phyloP scores from a whole-genome alignment of 1,140 invertebrate species.

The Cataglyphis hispanica region DNA sequence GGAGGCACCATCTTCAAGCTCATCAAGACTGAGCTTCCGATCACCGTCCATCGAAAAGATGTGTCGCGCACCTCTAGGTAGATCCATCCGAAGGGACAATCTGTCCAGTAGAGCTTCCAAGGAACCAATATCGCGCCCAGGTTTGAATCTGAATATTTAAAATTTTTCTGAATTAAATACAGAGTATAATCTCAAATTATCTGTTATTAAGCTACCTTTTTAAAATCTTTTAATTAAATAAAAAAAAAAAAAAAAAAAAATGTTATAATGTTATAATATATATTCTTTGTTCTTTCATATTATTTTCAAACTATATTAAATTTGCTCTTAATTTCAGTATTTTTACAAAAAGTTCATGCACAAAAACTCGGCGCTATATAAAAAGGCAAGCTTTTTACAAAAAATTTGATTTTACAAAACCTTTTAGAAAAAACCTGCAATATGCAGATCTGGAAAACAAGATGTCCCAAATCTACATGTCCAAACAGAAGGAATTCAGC shows the following conservation, averaged over 20 bases:
- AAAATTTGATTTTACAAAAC: no score
- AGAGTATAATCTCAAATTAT: not conserved
- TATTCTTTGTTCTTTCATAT: not conserved
- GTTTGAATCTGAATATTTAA: slow-evolving; percentile 89
- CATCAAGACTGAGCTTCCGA: slow-evolving; percentile 93
- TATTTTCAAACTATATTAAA: no score
- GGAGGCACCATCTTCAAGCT: slow-evolving; percentile 95
- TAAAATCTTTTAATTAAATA: not conserved
- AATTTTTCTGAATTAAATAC: not conserved
- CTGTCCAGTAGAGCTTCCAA: slow-evolving; percentile 95
- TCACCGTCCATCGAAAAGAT: slow-evolving; percentile 97
- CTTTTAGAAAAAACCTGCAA: no score
- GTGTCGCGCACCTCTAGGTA: slow-evolving; percentile 94
- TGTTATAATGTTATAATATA: not conserved
- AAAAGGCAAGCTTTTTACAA: no score
- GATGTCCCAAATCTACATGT: no score
- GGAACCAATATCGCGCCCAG: slow-evolving; percentile 94
- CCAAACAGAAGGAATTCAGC: no score
- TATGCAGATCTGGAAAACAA: no score
- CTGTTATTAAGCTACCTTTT: not conserved
- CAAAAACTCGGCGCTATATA: no score
- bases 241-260: no score
- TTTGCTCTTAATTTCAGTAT: no score
- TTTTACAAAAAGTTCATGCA: no score
- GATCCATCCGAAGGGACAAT: slow-evolving; percentile 92